Conservation (phyloP, 2,888 invertebrate genomes). For the Orthonychiurus folsomi region DNA sequence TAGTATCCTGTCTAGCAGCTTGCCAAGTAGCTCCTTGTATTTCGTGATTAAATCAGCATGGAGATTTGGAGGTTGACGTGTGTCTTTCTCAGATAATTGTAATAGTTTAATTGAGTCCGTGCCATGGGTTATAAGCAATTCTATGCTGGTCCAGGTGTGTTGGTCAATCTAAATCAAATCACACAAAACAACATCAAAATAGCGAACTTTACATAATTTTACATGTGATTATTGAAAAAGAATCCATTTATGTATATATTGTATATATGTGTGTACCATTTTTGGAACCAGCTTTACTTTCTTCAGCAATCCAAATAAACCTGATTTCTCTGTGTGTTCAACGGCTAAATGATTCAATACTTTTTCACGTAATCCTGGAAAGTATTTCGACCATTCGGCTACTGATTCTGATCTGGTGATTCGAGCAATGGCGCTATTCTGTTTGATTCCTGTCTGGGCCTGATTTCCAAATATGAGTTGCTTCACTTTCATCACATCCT, state of each 20-base stretch:
- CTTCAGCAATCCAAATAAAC: too few relatives aligned
- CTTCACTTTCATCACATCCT: constrained; percentile 44
- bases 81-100: neutral
- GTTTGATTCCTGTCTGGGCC: too few relatives aligned
- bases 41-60: neutral
- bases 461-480: constrained; percentile 40
- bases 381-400: neutral
- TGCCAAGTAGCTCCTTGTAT: constrained; percentile 4
- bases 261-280: too few relatives aligned
- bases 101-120: constrained; percentile 1
- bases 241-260: too few relatives aligned
- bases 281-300: too few relatives aligned
- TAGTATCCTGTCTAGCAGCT: constrained; percentile 5
- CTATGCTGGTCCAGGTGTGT: constrained; percentile 9
- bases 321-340: too few relatives aligned
- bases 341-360: constrained; percentile 1
- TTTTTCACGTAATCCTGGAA: neutral
- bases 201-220: too few relatives aligned
- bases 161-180: too few relatives aligned
- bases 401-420: constrained; percentile 4
- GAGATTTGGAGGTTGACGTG: neutral
- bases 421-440: too few relatives aligned
- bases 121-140: constrained; percentile 4
- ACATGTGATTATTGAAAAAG: too few relatives aligned
- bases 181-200: too few relatives aligned